Conservation (phyloP, 2,888 invertebrate genomes). For the Papilio demoleus region DNA sequence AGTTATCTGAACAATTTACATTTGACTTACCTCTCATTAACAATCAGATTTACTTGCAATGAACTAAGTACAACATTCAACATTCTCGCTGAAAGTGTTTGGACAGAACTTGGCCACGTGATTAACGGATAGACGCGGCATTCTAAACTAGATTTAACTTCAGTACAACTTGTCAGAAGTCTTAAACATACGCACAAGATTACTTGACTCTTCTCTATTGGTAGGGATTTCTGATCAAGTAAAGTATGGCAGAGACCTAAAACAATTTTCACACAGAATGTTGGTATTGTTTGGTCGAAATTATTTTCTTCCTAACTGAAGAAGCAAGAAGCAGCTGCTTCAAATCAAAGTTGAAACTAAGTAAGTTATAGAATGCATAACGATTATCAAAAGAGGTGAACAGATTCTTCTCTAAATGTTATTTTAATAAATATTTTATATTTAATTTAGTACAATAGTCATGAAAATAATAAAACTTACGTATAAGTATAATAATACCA, state of each 20-base stretch:
- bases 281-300: background rate
- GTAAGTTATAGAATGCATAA: too few species aligned
- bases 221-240: slow-evolving; percentile 61
- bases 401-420: too few species aligned
- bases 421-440: too few species aligned
- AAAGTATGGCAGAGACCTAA: slow-evolving; percentile 67
- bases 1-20: too few species aligned
- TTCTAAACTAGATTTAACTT: slow-evolving; percentile 43
- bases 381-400: too few species aligned
- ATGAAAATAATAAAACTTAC: slow-evolving; percentile 51
- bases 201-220: slow-evolving; percentile 65
- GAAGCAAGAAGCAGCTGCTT: too few species aligned
- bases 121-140: slow-evolving; percentile 67
- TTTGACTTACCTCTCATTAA: slow-evolving; percentile 63
- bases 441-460: too few species aligned
- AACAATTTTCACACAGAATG: background rate
- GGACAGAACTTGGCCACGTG: slow-evolving; percentile 61
- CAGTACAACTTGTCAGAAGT: slow-evolving; percentile 58
- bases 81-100: slow-evolving; percentile 56
- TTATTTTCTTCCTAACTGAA: background rate
- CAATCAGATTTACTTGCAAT: slow-evolving; percentile 58
- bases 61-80: slow-evolving; percentile 57
- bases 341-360: too few species aligned
- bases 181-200: slow-evolving; percentile 60
- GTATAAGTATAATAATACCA: slow-evolving; percentile 68